Base-by-base conservation (phyloP, 23 tunicate genomes). In the Trididemnum nubilum region DNA sequence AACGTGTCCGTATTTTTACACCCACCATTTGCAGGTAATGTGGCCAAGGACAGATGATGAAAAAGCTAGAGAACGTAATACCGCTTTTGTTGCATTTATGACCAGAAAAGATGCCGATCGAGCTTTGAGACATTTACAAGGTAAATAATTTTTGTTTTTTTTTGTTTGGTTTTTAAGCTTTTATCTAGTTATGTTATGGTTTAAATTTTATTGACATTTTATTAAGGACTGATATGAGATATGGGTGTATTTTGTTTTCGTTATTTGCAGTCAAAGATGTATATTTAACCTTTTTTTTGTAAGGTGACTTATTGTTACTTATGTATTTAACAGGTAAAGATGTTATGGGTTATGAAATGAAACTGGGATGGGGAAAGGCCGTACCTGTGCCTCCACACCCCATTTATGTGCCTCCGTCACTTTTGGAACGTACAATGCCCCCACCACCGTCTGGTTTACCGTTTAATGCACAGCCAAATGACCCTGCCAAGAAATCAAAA, bases 11-110 rank as follows among this genome's bases (percentile, higher is more conserved):
- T n/a, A n/a, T n/a, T n/a, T n/a, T n/a, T n/a, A n/a, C n/a, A n/a
- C n/a, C n/a, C n/a, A n/a, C n/a, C 15, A 23, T 34, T 80, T 67
- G 0, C 66, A 93, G 98, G 86, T 93, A 24, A 93, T 93, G 98
- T 93, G 98, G 98, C 98, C 98, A 37, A 54, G 98, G 3, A 93
- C 98, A 2, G 98, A 93, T 28, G 98, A 93, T 33, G 98, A 93
- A 36, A 79, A 88, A 82, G 69, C 89, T 25, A 54, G 93, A 36
- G 98, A 93, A 2, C 72, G 98, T 2, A 93, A 93, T 76, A 88
- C 94, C 64, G 98, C 98, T 26, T 93, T 93, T 88, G 98, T 93
- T 61, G 98, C 98, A 26, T 93, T 87, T 81, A 93, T 93, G 98
- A 87, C 98, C 32, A 73, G 98, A 37, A 87, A 88, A 83, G 91